Conservation (phyloP, 2,797 vertebrate species). For the Falco novaeseelandiae region DNA sequence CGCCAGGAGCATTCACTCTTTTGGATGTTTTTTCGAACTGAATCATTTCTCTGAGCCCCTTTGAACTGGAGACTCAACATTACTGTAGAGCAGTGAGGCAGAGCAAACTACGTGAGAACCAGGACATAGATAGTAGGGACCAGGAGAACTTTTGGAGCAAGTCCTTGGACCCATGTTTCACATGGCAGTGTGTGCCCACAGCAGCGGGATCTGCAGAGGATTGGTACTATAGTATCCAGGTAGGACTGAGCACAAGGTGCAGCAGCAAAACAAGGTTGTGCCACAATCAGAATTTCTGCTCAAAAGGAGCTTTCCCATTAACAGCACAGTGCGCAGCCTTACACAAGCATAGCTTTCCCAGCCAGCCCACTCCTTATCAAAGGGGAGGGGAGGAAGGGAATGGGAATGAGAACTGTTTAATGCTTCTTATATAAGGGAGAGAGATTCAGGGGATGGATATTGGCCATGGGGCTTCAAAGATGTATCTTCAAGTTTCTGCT, state of each 20-base stretch:
- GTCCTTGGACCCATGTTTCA: background rate
- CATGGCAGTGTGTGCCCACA: background rate
- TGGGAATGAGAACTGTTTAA: background rate
- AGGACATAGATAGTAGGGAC: background rate
- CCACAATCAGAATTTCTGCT: background rate
- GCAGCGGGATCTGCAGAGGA: background rate
- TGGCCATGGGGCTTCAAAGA: background rate
- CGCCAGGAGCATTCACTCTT: background rate
- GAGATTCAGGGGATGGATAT: background rate
- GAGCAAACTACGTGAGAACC: background rate
- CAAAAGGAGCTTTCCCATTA: background rate
- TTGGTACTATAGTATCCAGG: rapidly evolving
- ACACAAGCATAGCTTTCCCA: background rate
- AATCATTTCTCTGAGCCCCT: background rate
- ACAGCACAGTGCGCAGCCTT: background rate
- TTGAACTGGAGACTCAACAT: background rate
- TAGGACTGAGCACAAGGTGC: background rate
- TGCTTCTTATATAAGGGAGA: background rate
- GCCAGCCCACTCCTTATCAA: background rate
- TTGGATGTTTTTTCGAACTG: background rate
- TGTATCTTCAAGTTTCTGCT: background rate
- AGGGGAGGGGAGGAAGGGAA: background rate
- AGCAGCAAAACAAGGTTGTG: background rate
- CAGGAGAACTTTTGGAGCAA: background rate
- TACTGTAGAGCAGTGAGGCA: background rate